phyloP scores from a whole-genome alignment of 2,888 invertebrate genomes.

The Chaitophorus viminalis region DNA sequence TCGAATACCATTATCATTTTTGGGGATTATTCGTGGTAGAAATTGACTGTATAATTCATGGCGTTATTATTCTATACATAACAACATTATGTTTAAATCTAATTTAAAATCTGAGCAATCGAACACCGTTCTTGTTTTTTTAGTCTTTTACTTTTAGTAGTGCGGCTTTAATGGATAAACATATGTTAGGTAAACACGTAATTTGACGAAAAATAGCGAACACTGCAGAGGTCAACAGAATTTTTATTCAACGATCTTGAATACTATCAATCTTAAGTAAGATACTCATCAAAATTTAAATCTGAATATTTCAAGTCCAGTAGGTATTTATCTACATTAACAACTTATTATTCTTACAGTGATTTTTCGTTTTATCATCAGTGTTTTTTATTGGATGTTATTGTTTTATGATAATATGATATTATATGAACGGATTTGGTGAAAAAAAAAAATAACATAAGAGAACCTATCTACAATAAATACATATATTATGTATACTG shows the following conservation, averaged over 20 bases:
- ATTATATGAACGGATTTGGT: not conserved
- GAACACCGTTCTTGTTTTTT: not conserved
- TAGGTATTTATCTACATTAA: not conserved
- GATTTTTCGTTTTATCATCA: not conserved
- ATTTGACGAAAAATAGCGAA: not conserved
- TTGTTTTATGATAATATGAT: not conserved
- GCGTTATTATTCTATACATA: not conserved
- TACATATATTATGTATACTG: not conserved
- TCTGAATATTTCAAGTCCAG: not conserved
- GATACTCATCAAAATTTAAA: not conserved
- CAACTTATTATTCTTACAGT: not conserved
- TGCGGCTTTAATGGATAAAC: not conserved
- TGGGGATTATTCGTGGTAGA: not conserved
- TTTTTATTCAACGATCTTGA: not conserved
- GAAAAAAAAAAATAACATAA: not conserved
- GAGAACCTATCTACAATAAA: not conserved
- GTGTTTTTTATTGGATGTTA: conserved; percentile 11
- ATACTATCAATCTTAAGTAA: not conserved
- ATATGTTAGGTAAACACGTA: not conserved
- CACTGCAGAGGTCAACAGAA: too few species aligned
- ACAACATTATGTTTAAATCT: not conserved
- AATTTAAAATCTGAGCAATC: conserved; percentile 11
- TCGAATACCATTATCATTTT: conserved; percentile 21
- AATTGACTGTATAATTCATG: conserved; percentile 27
- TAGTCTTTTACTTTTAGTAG: not conserved